phyloP scores from a whole-genome alignment of 2,113 vertebrate species.

The Chauna torquata region DNA sequence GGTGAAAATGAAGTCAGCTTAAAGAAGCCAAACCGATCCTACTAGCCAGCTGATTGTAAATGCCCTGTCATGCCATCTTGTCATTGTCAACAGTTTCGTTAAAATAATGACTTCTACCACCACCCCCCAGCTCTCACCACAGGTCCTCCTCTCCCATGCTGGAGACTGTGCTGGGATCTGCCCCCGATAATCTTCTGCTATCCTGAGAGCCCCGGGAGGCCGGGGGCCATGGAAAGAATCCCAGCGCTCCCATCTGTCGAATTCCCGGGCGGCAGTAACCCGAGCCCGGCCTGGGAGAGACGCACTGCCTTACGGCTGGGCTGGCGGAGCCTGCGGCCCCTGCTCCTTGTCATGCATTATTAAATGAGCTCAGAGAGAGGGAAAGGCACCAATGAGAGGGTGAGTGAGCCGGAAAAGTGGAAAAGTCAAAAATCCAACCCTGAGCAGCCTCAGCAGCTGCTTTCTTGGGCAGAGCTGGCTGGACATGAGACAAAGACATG shows the following conservation, averaged over 20 bases:
- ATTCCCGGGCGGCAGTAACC: slow-evolving; percentile 72
- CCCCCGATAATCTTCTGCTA: slow-evolving; percentile 66
- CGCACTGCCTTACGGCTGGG: slow-evolving; percentile 27
- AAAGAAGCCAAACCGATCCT: neutral
- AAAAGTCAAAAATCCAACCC: neutral
- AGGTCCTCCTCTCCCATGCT: slow-evolving; percentile 8
- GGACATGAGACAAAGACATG: neutral
- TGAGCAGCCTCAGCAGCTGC: neutral
- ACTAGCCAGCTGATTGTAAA: neutral
- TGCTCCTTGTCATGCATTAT: slow-evolving; percentile 65
- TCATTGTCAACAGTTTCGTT: neutral
- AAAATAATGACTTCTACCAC: neutral
- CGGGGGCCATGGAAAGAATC: slow-evolving; percentile 73
- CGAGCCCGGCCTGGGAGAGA: neutral
- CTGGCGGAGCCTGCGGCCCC: slow-evolving; percentile 24
- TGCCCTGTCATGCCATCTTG: neutral
- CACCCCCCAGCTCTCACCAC: neutral
- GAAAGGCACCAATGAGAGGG: neutral
- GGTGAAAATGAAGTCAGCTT: neutral
- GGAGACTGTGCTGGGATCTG: slow-evolving; percentile 35
- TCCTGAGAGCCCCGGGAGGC: slow-evolving; percentile 64
- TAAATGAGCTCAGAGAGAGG: slow-evolving; percentile 11
- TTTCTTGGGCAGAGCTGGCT: neutral
- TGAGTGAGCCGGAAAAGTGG: neutral
- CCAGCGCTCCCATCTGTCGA: slow-evolving; percentile 72